These are phyloP conservation scores for Listrodromus nycthemerus DNA, from an alignment of 2,888 invertebrate genomes.

Conservation along the genomic window DNA sequence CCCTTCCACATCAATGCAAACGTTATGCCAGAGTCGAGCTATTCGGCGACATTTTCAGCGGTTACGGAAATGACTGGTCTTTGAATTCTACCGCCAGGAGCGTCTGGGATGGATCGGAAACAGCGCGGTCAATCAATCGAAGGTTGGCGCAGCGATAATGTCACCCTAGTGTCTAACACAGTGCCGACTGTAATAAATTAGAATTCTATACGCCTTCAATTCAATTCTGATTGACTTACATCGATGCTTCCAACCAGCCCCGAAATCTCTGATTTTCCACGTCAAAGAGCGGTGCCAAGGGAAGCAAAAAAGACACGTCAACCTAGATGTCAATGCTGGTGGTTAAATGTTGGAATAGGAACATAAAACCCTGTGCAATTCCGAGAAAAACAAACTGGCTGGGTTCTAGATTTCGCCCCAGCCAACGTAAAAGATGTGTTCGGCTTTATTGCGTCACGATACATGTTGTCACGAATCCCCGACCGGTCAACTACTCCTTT, in stretches of 20 bases:
- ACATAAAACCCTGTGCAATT: no score
- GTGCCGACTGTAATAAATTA: not conserved
- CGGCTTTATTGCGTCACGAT: not conserved
- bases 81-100: not conserved
- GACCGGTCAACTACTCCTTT: conserved; percentile 34
- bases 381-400: not conserved
- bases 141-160: not conserved
- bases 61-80: not conserved
- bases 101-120: not conserved
- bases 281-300: not conserved
- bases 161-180: not conserved
- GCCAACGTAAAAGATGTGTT: not conserved
- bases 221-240: not conserved
- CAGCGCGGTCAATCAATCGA: not conserved
- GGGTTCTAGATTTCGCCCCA: not conserved
- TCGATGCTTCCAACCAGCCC: not conserved
- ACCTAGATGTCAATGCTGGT: no score
- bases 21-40: not conserved
- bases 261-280: not conserved
- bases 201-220: not conserved
- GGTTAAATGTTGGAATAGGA: no score
- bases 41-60: not conserved
- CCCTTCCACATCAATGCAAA: not conserved
- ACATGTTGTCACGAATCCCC: conserved; percentile 55
- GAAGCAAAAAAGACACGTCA: not conserved